phyloP scores from a whole-genome alignment of 1,140 invertebrate genomes.

The Antheraea pernyi region DNA sequence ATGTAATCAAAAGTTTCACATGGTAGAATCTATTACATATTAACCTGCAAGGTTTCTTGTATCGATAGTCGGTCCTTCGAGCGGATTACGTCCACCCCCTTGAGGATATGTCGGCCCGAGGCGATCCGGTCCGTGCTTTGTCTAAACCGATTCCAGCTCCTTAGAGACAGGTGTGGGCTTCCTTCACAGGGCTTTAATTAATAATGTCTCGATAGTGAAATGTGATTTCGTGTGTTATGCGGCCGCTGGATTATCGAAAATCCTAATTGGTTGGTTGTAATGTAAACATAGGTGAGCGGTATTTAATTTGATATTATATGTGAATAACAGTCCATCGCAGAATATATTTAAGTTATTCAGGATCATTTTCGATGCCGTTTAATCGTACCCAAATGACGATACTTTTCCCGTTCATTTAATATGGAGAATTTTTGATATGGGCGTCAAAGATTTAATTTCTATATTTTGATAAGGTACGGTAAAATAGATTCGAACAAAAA shows the following conservation, averaged over 20 bases:
- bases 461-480: too few species aligned
- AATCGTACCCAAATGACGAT: too few species aligned
- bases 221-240: slow-evolving; percentile 35
- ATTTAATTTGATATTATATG: too few species aligned
- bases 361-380: too few species aligned
- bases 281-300: too few species aligned
- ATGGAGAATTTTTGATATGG: too few species aligned
- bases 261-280: not conserved
- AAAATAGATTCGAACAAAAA: too few species aligned
- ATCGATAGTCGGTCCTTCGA: slow-evolving; percentile 51
- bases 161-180: slow-evolving; percentile 64
- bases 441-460: too few species aligned
- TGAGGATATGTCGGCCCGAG: slow-evolving; percentile 52
- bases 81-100: slow-evolving; percentile 45
- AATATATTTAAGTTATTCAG: too few species aligned
- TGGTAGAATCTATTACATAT: slow-evolving; percentile 27
- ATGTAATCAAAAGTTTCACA: slow-evolving; percentile 24
- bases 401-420: too few species aligned
- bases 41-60: slow-evolving; percentile 31
- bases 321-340: too few species aligned
- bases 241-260: not conserved
- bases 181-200: slow-evolving; percentile 61
- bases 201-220: slow-evolving; percentile 58
- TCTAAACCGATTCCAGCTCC: slow-evolving; percentile 52
- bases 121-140: slow-evolving; percentile 60